These are phyloP conservation scores for Acanthurus lineatus DNA, from an alignment of 2,797 vertebrate genomes.

Conservation along the genomic window DNA sequence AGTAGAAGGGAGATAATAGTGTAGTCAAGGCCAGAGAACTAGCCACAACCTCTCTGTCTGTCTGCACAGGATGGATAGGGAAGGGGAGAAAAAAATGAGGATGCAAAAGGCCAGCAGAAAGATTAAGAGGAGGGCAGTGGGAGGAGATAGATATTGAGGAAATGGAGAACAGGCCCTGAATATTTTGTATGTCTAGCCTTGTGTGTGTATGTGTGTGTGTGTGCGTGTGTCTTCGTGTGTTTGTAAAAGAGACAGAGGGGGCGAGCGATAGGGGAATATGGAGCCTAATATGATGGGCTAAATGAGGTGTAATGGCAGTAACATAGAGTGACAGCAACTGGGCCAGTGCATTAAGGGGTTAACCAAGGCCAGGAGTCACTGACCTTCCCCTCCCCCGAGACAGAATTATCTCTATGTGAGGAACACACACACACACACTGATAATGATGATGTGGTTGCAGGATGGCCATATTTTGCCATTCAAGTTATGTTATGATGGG, in stretches of 20 bases:
- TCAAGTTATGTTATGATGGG: constrained; percentile 63
- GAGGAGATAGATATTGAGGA: constrained; percentile 64
- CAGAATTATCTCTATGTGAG: constrained; percentile 73
- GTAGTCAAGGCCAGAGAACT: constrained; percentile 53
- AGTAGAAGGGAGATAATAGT: constrained; percentile 51
- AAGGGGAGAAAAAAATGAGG: constrained; percentile 52
- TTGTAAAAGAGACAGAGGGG: constrained; percentile 33
- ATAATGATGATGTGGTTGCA: constrained; percentile 73
- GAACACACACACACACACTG: constrained; percentile 45
- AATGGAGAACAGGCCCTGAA: constrained; percentile 56
- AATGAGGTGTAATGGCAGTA: constrained; percentile 86
- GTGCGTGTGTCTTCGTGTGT: constrained; percentile 29
- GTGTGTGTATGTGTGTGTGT: constrained; percentile 43
- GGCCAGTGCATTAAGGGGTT: constrained; percentile 85
- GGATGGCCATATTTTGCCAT: constrained; percentile 63
- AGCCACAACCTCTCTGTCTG: constrained; percentile 50
- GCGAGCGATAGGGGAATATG: constrained; percentile 73
- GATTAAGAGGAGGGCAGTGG: constrained; percentile 66
- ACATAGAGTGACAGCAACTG: constrained; percentile 85
- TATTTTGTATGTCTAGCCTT: constrained; percentile 36
- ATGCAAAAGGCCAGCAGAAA: constrained; percentile 57
- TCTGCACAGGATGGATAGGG: constrained; percentile 57
- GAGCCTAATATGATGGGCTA: constrained; percentile 77
- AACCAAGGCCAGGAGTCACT: constrained; percentile 81
- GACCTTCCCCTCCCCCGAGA: constrained; percentile 79